phyloP scores from a whole-genome alignment of 2,113 vertebrate genomes.

The Lamprotornis superbus region DNA sequence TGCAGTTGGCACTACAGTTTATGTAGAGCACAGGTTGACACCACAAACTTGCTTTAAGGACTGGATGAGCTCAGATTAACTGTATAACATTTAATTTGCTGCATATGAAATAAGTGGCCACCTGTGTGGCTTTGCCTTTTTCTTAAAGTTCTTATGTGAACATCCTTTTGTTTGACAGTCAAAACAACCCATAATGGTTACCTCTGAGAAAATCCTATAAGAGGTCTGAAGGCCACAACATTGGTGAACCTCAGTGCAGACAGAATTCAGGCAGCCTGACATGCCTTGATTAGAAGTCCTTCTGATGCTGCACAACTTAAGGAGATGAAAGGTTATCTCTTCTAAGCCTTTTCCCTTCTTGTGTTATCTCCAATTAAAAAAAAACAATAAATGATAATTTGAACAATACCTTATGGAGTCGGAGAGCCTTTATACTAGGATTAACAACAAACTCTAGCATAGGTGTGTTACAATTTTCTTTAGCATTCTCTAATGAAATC shows the following conservation, averaged over 20 bases:
- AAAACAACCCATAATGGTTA: not conserved
- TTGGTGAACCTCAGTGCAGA: not conserved
- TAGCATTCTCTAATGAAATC: not conserved
- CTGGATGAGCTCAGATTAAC: not conserved
- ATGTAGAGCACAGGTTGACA: not conserved
- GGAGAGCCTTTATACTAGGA: not conserved
- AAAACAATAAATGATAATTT: not conserved
- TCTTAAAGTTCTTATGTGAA: not conserved
- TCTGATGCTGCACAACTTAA: not conserved
- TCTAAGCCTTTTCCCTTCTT: not conserved
- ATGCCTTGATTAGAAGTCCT: not conserved
- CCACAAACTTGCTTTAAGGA: not conserved
- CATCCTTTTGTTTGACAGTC: not conserved
- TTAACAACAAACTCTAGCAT: not conserved
- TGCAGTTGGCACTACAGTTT: not conserved
- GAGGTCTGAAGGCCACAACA: not conserved
- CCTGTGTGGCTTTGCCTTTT: not conserved
- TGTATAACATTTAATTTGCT: not conserved
- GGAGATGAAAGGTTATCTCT: not conserved
- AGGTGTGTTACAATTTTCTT: not conserved
- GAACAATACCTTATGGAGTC: not conserved
- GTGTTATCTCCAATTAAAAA: not conserved
- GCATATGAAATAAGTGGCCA: not conserved
- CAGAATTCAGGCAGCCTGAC: not conserved
- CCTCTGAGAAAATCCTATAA: not conserved